A percentile compares a stretch with the other conserved stretches of the same genome.
These are phyloP conservation scores for Autographa pulchrina DNA, from an alignment of 2,888 invertebrate species.

Conservation along the genomic window DNA sequence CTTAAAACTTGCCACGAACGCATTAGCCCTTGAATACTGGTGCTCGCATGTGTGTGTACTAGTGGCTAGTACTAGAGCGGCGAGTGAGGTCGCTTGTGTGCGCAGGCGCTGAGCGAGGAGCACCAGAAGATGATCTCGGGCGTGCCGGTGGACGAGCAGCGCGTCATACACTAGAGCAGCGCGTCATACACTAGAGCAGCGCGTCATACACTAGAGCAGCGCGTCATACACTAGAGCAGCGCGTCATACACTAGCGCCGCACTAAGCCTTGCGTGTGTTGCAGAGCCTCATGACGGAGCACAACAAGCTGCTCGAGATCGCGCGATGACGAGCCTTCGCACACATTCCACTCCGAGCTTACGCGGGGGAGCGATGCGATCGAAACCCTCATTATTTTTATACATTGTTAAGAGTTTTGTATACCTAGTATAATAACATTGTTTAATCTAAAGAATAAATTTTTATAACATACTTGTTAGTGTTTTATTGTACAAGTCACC, in stretches of 20 bases:
- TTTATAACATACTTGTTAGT: neutral
- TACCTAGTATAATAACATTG: conserved; percentile 13
- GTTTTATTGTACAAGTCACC: neutral
- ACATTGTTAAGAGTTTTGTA: conserved; percentile 46
- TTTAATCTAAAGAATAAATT: conserved; percentile 21
- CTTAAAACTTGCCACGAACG: neutral
- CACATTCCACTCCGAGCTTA: conserved; percentile 38
- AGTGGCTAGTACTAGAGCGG: neutral
- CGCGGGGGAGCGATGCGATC: conserved; percentile 12
- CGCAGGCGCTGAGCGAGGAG: conserved; percentile 94
- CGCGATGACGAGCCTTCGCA: conserved; percentile 62
- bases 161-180: conserved; percentile 72
- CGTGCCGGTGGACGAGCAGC: conserved; percentile 77
- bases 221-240: neutral
- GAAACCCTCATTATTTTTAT: conserved; percentile 54
- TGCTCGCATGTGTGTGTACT: neutral
- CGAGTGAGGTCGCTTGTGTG: conserved; percentile 62
- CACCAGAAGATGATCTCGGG: conserved; percentile 94
- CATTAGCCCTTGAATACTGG: neutral
- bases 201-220: conserved; percentile 71
- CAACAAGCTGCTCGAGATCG: conserved; percentile 86
- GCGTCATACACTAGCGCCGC: neutral
- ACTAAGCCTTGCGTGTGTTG: conserved; percentile 62
- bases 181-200: neutral
- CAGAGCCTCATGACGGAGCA: conserved; percentile 90